phyloP scores from a whole-genome alignment of 1,140 invertebrate genomes.

The Eriocheir sinensis region DNA sequence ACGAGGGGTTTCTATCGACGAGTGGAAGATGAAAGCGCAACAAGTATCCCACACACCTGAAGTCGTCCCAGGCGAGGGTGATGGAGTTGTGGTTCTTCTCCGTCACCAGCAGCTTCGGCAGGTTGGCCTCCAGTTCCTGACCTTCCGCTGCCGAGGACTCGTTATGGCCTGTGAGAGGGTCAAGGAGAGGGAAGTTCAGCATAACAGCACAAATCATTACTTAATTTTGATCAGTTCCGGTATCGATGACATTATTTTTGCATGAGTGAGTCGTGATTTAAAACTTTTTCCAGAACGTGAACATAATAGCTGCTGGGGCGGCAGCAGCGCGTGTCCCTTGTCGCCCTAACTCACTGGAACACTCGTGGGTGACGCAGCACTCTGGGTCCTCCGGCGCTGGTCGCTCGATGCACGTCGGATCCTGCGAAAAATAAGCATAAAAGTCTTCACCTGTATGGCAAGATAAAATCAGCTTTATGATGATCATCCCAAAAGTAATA shows the following conservation, averaged over 20 bases:
- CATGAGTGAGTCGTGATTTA: no score
- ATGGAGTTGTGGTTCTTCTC: slow-evolving; percentile 79
- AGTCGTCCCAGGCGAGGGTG: slow-evolving; percentile 82
- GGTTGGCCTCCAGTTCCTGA: slow-evolving; percentile 5
- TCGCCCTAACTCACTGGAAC: neutral
- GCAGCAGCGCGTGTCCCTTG: no score
- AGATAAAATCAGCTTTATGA: neutral
- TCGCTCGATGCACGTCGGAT: slow-evolving; percentile 74
- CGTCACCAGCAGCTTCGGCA: slow-evolving; percentile 81
- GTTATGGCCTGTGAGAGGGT: neutral
- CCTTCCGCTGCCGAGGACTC: neutral
- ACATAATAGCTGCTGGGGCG: no score
- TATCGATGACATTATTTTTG: no score
- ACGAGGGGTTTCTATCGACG: no score
- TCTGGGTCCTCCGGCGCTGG: slow-evolving; percentile 76
- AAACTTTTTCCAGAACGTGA: no score
- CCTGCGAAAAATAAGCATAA: neutral
- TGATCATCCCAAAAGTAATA: neutral
- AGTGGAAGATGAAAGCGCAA: no score
- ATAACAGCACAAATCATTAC: no score
- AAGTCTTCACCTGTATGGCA: neutral
- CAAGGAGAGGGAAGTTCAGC: neutral
- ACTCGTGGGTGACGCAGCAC: slow-evolving; percentile 67
- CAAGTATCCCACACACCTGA: slow-evolving; percentile 78
- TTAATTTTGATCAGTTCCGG: no score